Percentiles rank a stretch among this genome's conserved stretches.
Evolutionary conservation across 2,797 vertebrate genomes (phyloP).

Genomic region (Takifugu rubripes): DNA sequence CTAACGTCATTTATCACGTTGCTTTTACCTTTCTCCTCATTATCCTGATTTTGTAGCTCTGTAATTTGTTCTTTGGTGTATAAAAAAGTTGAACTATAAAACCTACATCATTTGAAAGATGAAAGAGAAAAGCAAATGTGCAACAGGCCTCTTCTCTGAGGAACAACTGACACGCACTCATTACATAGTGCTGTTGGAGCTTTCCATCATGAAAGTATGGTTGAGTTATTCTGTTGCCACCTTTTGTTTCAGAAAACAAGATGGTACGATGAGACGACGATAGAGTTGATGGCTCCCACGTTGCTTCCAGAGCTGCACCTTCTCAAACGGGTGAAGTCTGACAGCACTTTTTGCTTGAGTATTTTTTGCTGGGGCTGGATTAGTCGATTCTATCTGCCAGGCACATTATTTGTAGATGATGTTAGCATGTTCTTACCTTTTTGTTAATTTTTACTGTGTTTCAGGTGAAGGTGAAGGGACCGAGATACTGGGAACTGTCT

Average conservation of each 20-base stretch:
- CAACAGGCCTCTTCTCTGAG: too few relatives aligned
- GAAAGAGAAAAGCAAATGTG: too few relatives aligned
- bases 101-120: too few relatives aligned
- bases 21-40: too few relatives aligned
- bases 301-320: constrained; percentile 94
- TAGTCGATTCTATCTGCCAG: not conserved
- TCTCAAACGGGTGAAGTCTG: constrained; percentile 84
- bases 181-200: too few relatives aligned
- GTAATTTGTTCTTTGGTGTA: too few relatives aligned
- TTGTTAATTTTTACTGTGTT: not conserved
- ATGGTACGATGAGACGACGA: constrained; percentile 93
- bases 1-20: too few relatives aligned
- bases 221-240: too few relatives aligned
- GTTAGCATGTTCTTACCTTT: not conserved
- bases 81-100: too few relatives aligned
- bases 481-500: constrained; percentile 94
- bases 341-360: not conserved
- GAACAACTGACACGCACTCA: too few relatives aligned
- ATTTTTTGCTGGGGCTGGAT: not conserved
- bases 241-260: constrained; percentile 79
- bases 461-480: constrained; percentile 95
- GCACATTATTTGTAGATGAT: not conserved
- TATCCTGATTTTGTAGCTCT: too few relatives aligned
- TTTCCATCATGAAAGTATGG: too few relatives aligned
- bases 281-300: constrained; percentile 93